Conservation (phyloP, 2,888 invertebrate genomes). For the Drosophila helvetica region DNA sequence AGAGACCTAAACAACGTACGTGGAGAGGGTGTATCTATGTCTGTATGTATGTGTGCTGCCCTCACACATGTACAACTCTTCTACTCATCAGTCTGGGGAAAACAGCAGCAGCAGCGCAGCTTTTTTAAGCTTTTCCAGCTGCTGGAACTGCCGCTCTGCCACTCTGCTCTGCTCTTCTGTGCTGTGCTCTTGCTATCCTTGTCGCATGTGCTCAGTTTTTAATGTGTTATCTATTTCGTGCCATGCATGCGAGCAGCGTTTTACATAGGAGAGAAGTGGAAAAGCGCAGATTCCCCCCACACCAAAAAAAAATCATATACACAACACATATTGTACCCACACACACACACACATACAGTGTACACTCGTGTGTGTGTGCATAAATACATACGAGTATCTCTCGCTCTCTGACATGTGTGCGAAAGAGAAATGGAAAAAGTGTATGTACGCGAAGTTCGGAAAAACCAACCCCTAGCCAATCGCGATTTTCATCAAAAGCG, state of each 20-base stretch:
- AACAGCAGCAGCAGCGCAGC: slow-evolving; percentile 47
- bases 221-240: slow-evolving; percentile 80
- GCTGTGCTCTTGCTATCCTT: slow-evolving; percentile 53
- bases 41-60: slow-evolving; percentile 39
- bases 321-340: slow-evolving; percentile 75
- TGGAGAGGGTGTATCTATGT: slow-evolving; percentile 43
- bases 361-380: slow-evolving; percentile 10
- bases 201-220: slow-evolving; percentile 71
- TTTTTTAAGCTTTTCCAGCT: slow-evolving; percentile 63
- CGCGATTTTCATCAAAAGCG: slow-evolving; percentile 50
- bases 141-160: slow-evolving; percentile 11
- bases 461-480: slow-evolving; percentile 76
- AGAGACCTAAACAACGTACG: slow-evolving; percentile 49
- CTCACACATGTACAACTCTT: slow-evolving; percentile 75
- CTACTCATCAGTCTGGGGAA: slow-evolving; percentile 62
- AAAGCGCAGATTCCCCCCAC: slow-evolving; percentile 35
- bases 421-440: slow-evolving; percentile 64
- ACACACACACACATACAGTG: slow-evolving; percentile 27
- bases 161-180: slow-evolving; percentile 9
- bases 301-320: slow-evolving; percentile 62
- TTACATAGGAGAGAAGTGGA: slow-evolving; percentile 49
- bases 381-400: slow-evolving; percentile 42
- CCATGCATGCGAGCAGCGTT: slow-evolving; percentile 67
- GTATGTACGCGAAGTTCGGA: slow-evolving; percentile 65
- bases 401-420: slow-evolving; percentile 63